phyloP scores from a whole-genome alignment of 2,888 invertebrate genomes.

The Malthinus flaveolus region DNA sequence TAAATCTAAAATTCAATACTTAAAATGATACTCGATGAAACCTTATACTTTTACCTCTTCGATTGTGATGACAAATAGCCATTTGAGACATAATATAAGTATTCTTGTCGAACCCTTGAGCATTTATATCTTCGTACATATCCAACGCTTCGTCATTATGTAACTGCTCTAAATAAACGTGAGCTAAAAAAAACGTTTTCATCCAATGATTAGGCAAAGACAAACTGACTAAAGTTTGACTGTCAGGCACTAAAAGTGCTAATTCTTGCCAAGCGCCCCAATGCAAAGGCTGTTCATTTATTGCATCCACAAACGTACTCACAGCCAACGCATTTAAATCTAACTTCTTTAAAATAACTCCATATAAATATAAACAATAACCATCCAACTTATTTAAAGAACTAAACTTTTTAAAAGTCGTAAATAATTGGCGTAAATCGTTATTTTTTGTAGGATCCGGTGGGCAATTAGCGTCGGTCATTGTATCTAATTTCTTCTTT shows the following conservation, averaged over 20 bases:
- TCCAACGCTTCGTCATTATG: constrained; percentile 87
- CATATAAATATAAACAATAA: constrained; percentile 86
- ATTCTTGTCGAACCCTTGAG: constrained; percentile 83
- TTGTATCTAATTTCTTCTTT: constrained; percentile 85
- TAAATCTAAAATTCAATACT: constrained; percentile 67
- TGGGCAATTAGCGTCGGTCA: constrained; percentile 63
- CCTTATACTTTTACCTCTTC: constrained; percentile 68
- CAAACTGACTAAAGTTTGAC: constrained; percentile 70
- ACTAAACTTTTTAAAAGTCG: constrained; percentile 62
- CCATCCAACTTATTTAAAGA: constrained; percentile 75
- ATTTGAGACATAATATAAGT: constrained; percentile 90
- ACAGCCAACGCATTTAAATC: constrained; percentile 79
- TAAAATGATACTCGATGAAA: not conserved
- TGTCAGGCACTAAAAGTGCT: constrained; percentile 72
- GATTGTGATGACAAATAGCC: constrained; percentile 90
- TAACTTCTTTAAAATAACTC: constrained; percentile 85
- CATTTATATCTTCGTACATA: constrained; percentile 75
- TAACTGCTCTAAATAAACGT: constrained; percentile 87
- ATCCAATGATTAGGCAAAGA: constrained; percentile 90
- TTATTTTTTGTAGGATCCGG: constrained; percentile 60
- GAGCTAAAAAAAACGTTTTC: constrained; percentile 88
- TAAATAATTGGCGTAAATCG: constrained; percentile 60
- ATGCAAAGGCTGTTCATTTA: constrained; percentile 78
- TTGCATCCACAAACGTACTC: constrained; percentile 76
- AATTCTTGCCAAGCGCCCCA: constrained; percentile 97